Evolutionary conservation across 37 sponge, comb jelly and placozoan genomes (phyloP), one percentile per base, ranked within the genome.

Genomic region (Hormiphora californensis): DNA sequence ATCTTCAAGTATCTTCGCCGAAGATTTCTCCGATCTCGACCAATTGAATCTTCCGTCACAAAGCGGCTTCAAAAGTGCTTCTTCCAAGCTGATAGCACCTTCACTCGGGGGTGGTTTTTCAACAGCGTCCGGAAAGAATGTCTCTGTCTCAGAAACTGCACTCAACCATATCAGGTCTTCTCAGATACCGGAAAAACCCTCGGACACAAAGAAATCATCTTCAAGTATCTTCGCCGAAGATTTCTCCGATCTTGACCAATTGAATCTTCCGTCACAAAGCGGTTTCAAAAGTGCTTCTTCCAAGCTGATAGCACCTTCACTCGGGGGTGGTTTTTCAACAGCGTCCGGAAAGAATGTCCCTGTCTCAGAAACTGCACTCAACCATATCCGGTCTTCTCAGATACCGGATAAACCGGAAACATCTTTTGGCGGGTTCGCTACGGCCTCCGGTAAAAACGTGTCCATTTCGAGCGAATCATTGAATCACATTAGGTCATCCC

Each of bases 21-120:
- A 65, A 19, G 67, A 65, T 28, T 65, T 65, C 30, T 65, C 67
- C 15, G 67, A 65, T 65, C 37, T 65, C 5, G 37, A 65, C 30
- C 37, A 33, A 2, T 36, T 1, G 12, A 32, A 65, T 65, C 67
- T 33, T 28, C 2, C 36, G 4, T 65, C 67, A 8, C 67, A 65
- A 33, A 38, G 8, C 30, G 2, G 15, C 7, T 8, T 39, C 7
- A 7, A 36, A 4, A 57, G 27, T 5, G n/a, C 7, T 19, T 28
- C 61, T 57, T 4, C 5, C 61, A 4, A 12, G 27, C n/a, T 28
- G 61, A 5, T 4, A 30, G 61, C 27, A 57, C 27, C 61, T 21
- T 57, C 27, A 28, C 7, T 30, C 23, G 61, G 23, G 61, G 27
- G 3, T 21, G 67, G 67, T 7, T 65, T 65, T 31, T 65, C 37